Conservation (phyloP, 2,797 vertebrate genomes). For the Propithecus deckenii region DNA sequence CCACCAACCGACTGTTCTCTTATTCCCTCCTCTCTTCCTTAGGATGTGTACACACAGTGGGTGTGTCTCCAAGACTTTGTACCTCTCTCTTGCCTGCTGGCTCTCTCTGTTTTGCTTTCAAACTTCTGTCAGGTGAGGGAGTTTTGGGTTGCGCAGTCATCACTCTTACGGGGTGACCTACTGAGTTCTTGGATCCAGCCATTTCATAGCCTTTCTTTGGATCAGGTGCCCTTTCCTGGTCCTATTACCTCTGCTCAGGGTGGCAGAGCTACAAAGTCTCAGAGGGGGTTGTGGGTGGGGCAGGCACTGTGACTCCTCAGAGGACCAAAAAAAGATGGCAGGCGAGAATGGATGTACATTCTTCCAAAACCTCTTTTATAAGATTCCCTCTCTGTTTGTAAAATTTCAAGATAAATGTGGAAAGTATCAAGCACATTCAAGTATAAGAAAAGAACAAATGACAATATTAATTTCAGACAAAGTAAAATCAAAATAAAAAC, state of each 20-base stretch:
- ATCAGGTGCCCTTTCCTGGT: background rate
- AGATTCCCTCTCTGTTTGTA: background rate
- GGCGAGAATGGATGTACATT: background rate
- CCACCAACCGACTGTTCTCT: background rate
- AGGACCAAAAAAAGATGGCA: background rate
- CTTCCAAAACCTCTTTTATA: background rate
- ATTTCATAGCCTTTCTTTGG: background rate
- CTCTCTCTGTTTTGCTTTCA: background rate
- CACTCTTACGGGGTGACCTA: background rate
- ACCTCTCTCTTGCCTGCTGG: background rate
- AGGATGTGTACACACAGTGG: background rate
- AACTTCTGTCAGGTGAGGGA: background rate
- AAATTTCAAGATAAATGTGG: background rate
- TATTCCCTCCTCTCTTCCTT: background rate
- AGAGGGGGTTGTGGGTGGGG: background rate
- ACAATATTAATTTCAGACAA: constrained; percentile 24
- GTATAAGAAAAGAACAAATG: background rate
- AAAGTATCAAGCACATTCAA: background rate
- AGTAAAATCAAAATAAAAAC: constrained; percentile 10
- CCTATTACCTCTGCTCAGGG: background rate
- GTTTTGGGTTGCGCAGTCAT: background rate
- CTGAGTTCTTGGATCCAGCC: background rate
- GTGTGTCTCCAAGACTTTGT: background rate
- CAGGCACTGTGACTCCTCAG: background rate
- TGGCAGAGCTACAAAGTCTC: background rate